These are phyloP conservation scores for Sapayoa aenigma DNA, from an alignment of 2,113 vertebrate species.

Conservation along the genomic window DNA sequence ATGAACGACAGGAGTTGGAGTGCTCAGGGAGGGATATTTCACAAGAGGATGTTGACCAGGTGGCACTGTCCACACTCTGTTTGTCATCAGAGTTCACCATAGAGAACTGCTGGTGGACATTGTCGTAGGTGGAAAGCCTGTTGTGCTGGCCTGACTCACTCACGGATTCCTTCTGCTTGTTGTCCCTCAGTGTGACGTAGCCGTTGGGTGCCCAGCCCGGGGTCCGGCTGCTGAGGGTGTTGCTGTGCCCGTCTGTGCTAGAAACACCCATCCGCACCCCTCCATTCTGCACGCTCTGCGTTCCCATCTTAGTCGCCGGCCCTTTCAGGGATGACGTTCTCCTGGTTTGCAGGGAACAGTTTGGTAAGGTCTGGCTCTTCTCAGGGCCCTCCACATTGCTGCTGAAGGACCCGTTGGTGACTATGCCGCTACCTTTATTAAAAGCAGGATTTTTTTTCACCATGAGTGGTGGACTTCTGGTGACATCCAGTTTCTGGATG, in stretches of 20 bases:
- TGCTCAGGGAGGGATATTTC: conserved; percentile 96
- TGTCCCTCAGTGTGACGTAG: conserved; percentile 87
- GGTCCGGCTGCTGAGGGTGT: conserved; percentile 69
- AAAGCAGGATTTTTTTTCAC: conserved; percentile 96
- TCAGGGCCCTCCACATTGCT: conserved; percentile 82
- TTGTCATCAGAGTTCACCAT: conserved; percentile 88
- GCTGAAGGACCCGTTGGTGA: conserved; percentile 97
- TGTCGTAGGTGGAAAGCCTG: conserved; percentile 95
- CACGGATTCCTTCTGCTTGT: conserved; percentile 74
- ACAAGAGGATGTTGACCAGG: conserved; percentile 97
- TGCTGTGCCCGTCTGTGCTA: conserved; percentile 75
- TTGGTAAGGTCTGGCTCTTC: conserved; percentile 79
- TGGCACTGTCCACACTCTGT: conserved; percentile 95
- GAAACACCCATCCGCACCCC: conserved; percentile 83
- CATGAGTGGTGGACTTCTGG: conserved; percentile 86
- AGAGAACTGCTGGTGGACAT: conserved; percentile 90
- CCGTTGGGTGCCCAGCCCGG: conserved; percentile 85
- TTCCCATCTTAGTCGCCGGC: conserved; percentile 92
- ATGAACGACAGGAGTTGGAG: conserved; percentile 92
- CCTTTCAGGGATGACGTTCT: conserved; percentile 84
- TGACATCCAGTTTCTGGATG: conserved; percentile 81
- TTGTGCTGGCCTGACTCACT: conserved; percentile 82
- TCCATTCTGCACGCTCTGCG: conserved; percentile 81
- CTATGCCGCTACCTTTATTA: conserved; percentile 94
- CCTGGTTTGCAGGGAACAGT: conserved; percentile 75